A percentile compares a stretch with the other conserved stretches of the same genome.
phyloP scores from a whole-genome alignment of 2,797 vertebrate genomes.

The Gephyroberyx darwinii region DNA sequence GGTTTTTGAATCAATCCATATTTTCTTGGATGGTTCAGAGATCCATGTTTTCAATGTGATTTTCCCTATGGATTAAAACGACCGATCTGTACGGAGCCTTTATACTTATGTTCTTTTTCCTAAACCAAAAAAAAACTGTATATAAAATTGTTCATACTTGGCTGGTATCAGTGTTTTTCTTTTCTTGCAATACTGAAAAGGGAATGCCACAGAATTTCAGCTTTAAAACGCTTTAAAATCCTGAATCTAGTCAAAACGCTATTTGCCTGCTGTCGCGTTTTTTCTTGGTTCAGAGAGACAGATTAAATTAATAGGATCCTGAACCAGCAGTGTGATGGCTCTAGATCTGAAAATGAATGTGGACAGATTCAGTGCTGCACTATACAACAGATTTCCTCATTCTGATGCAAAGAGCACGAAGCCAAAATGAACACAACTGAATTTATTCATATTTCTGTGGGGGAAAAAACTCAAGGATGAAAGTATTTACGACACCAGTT shows the following conservation, averaged over 20 bases:
- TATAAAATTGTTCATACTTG: slow-evolving; percentile 53
- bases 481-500: background rate
- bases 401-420: background rate
- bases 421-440: background rate
- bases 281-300: background rate
- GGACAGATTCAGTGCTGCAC: background rate
- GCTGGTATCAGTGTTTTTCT: slow-evolving; percentile 2
- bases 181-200: background rate
- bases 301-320: background rate
- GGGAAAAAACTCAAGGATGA: background rate
- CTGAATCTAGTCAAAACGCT: background rate
- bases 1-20: slow-evolving; percentile 64
- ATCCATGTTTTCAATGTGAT: slow-evolving; percentile 47
- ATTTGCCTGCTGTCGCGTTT: background rate
- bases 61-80: slow-evolving; percentile 35
- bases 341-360: background rate
- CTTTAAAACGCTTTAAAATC: background rate
- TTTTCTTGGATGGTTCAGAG: slow-evolving; percentile 65
- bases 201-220: background rate
- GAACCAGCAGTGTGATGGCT: background rate
- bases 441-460: background rate
- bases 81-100: slow-evolving; percentile 48
- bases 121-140: slow-evolving; percentile 36
- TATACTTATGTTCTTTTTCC: slow-evolving; percentile 57
- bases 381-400: background rate